Evolutionary conservation across 2,888 invertebrate species (phyloP).

Genomic region (Brenthis daphne): DNA sequence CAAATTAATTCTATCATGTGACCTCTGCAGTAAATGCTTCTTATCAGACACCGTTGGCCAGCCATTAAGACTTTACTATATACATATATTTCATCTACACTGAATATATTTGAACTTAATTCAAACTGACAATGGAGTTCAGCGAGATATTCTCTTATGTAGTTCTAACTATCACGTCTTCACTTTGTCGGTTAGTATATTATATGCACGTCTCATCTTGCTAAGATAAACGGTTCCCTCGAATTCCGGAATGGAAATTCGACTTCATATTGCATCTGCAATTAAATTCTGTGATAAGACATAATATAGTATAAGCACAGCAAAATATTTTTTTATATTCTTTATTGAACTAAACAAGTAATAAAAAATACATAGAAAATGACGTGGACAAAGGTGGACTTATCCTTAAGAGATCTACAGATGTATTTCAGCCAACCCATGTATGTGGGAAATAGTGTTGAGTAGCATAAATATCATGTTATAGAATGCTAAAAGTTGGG

Average conservation of each 20-base stretch:
- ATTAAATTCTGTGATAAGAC: background rate
- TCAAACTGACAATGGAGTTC: conserved; percentile 4
- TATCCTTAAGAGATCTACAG: too few species aligned
- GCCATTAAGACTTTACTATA: background rate
- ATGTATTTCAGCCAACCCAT: too few species aligned
- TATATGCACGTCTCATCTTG: conserved; percentile 24
- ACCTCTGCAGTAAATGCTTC: background rate
- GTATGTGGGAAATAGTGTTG: too few species aligned
- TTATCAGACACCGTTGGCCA: background rate
- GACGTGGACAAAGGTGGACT: too few species aligned
- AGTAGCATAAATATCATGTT: too few species aligned
- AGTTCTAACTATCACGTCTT: conserved; percentile 5
- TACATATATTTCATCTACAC: background rate
- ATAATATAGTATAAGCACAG: too few species aligned
- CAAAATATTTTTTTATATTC: too few species aligned
- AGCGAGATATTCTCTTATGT: background rate
- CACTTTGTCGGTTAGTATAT: conserved; percentile 13
- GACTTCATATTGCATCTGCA: conserved; percentile 12
- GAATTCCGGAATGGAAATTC: conserved; percentile 12
- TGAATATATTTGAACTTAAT: conserved; percentile 8
- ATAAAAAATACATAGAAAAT: too few species aligned
- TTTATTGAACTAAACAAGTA: too few species aligned
- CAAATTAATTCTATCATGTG: too few species aligned
- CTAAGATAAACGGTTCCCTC: conserved; percentile 31
- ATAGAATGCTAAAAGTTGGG: too few species aligned